Conservation (phyloP, 1,140 invertebrate genomes). For the Papilio aristodemus region DNA sequence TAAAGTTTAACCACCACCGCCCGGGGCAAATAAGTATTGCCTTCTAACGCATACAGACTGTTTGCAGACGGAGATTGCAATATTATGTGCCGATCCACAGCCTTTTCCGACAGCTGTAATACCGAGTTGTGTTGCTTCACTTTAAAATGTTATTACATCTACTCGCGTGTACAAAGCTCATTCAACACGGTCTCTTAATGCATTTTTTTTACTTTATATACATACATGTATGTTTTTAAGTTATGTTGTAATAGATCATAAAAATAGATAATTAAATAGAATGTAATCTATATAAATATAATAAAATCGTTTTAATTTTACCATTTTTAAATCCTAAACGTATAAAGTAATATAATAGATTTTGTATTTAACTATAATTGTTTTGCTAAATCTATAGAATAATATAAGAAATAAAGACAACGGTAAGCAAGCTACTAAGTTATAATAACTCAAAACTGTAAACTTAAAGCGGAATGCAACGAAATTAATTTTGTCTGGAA, state of each 20-base stretch:
- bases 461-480: conserved; percentile 16
- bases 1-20: conserved; percentile 60
- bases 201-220: no score
- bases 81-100: conserved; percentile 71
- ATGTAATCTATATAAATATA: no score
- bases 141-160: conserved; percentile 58
- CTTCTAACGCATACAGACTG: conserved; percentile 58
- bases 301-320: no score
- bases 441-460: conserved; percentile 13
- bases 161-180: neutral
- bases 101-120: conserved; percentile 57
- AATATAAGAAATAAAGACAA: no score
- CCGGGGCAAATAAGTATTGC: conserved; percentile 51
- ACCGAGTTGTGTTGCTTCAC: conserved; percentile 46
- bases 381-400: no score
- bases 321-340: no score
- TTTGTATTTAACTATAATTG: no score
- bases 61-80: conserved; percentile 72
- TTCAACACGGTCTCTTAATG: no score
- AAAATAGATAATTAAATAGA: no score
- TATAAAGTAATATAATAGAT: no score
- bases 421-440: neutral
- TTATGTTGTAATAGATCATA: no score
- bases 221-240: no score
- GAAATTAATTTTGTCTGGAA: conserved; percentile 27